phyloP scores from a whole-genome alignment of 2,797 vertebrate genomes.

The Mormyrops attenuatus region DNA sequence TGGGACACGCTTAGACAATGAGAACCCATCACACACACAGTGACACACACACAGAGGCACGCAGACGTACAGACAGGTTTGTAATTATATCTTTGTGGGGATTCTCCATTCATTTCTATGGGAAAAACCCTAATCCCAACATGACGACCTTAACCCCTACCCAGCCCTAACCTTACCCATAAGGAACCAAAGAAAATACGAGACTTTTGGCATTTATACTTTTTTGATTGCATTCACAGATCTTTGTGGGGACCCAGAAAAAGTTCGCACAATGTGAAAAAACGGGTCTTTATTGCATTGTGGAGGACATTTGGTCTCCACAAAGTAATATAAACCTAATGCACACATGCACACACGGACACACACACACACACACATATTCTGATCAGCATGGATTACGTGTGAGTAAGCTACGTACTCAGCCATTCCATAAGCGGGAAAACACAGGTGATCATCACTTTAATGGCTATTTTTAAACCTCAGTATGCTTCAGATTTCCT shows the following conservation, averaged over 20 bases:
- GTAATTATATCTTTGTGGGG: not conserved
- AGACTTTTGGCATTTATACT: not conserved
- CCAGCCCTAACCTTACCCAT: not conserved
- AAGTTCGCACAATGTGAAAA: not conserved
- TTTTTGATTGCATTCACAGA: not conserved
- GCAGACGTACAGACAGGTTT: not conserved
- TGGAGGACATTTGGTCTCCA: not conserved
- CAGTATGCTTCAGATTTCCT: not conserved
- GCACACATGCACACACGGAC: not conserved
- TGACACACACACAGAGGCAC: not conserved
- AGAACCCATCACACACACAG: not conserved
- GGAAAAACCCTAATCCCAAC: not conserved
- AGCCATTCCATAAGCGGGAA: not conserved
- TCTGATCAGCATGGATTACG: not conserved
- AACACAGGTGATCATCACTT: constrained; percentile 8
- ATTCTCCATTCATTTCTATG: not conserved
- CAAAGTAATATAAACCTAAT: not conserved
- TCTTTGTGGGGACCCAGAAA: not conserved
- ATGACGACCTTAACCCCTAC: not conserved
- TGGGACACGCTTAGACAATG: not conserved
- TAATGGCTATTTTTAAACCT: constrained; percentile 17
- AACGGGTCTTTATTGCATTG: not conserved
- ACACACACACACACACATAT: not conserved
- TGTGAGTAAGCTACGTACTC: not conserved
- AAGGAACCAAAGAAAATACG: not conserved